These are phyloP conservation scores for Litoditis marina DNA, from an alignment of 2,888 invertebrate genomes.

Conservation along the genomic window DNA sequence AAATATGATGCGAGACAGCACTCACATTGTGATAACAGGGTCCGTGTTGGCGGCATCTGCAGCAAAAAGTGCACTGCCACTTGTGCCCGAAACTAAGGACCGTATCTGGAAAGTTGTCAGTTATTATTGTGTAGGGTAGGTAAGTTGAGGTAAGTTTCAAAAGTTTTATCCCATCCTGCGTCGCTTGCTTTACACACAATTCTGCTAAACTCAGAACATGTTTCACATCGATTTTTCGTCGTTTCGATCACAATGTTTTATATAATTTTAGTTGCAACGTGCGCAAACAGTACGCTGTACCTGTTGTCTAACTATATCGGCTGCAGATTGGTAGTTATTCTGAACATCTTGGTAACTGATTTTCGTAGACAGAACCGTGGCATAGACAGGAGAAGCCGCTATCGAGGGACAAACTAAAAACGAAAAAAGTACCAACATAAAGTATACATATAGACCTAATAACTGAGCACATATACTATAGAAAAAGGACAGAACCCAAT, in stretches of 20 bases:
- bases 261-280: too few relatives aligned
- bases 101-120: not conserved
- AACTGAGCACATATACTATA: too few relatives aligned
- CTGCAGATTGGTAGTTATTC: constrained; percentile 1
- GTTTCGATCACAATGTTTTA: too few relatives aligned
- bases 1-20: too few relatives aligned
- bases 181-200: too few relatives aligned
- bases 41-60: not conserved
- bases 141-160: not conserved
- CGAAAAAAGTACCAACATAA: too few relatives aligned
- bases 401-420: constrained; percentile 2
- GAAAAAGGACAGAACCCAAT: too few relatives aligned
- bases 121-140: too few relatives aligned
- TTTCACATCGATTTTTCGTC: too few relatives aligned
- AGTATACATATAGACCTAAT: too few relatives aligned
- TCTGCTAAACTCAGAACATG: too few relatives aligned
- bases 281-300: too few relatives aligned
- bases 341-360: constrained; percentile 3
- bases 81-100: not conserved
- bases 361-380: constrained; percentile 7
- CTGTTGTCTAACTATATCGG: not conserved
- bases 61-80: not conserved
- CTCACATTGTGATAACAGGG: not conserved
- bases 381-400: constrained; percentile 7
- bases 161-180: not conserved